Base-by-base conservation (phyloP, 2,113 vertebrate species). In the Platichthys flesus region DNA sequence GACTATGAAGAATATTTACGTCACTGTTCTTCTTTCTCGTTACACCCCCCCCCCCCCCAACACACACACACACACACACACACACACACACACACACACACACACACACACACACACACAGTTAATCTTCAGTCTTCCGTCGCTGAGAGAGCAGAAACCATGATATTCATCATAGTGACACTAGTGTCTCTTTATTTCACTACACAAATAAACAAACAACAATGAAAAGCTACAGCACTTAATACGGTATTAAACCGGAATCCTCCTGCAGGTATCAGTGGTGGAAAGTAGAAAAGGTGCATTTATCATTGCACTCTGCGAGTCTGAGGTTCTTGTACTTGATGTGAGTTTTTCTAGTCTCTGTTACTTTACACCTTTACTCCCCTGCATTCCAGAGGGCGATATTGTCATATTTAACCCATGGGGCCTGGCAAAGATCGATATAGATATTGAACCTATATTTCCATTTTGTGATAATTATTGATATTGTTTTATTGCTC, bases 11-110 rank as follows among this genome's bases (percentile, higher is more conserved):
- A 65, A 28, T 45, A 51, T 37, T 26, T 37, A 21, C 35, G 49
- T 60, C 9, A 24, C 13, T 37, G 5, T 31, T 5, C 24, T 9
- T 13, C 8, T 8, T 31, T 16, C 51, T n/a, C 51, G 13, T 47
- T 16, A 13, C 23, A 4, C 6, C 24, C 24, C 24, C 24, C 24
- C 24, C 2, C 23, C 23, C 23, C 23, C 23, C 16, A 8, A 21
- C 42, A 49, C 45, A 65, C 73, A 31, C 64, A 37, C 2, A 40
- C 42, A 49, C 45, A 66, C 73, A 42, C 64, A 37, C 45, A 37
- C 2, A 1, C 20, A 13, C 16, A 8, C 57, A 21, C 42, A 49
- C 45, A 65, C 73, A 31, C 64, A 37, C 2, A 40, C 42, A 49
- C 45, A 66, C 73, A 42, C 64, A 37, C 45, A 37, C 2, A 1